These are phyloP conservation scores for Anguilla japonica DNA, from an alignment of 2,113 vertebrate species.

Conservation along the genomic window DNA sequence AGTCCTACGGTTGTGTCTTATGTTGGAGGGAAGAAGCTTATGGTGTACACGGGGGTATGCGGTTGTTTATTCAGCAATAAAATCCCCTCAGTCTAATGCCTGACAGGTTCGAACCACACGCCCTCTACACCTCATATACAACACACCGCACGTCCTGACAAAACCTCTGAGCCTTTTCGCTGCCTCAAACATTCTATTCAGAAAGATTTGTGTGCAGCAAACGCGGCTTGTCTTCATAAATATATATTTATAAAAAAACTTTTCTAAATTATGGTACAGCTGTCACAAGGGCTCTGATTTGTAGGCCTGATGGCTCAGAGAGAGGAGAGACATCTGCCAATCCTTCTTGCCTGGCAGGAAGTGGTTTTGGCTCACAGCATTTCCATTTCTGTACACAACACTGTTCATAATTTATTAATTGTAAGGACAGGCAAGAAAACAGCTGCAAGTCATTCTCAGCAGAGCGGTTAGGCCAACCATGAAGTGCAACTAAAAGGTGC, in stretches of 20 bases:
- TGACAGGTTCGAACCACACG: too few relatives aligned
- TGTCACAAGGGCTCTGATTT: neutral
- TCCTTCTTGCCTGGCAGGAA: constrained; percentile 20
- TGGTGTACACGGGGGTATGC: too few relatives aligned
- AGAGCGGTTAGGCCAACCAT: constrained; percentile 23
- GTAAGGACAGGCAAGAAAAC: constrained; percentile 28
- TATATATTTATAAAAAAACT: too few relatives aligned
- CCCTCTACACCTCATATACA: too few relatives aligned
- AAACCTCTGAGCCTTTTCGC: too few relatives aligned
- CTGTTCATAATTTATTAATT: constrained; percentile 35
- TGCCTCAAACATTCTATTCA: too few relatives aligned
- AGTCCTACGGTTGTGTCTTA: too few relatives aligned
- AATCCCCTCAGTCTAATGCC: neutral
- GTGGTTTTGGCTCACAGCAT: constrained; percentile 17
- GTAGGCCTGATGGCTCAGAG: constrained; percentile 20
- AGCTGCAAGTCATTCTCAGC: constrained; percentile 34
- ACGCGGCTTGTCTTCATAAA: too few relatives aligned
- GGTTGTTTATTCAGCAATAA: neutral
- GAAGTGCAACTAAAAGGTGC: constrained; percentile 28
- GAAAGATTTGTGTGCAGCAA: too few relatives aligned
- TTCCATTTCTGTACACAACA: constrained; percentile 35
- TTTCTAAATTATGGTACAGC: too few relatives aligned
- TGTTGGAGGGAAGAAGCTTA: too few relatives aligned
- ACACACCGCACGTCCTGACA: too few relatives aligned
- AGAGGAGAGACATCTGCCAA: constrained; percentile 27